A percentile compares a stretch with the other conserved stretches of the same genome.
Conservation (phyloP, 2,888 invertebrate species). For the Lasioglossum leucozonium region DNA sequence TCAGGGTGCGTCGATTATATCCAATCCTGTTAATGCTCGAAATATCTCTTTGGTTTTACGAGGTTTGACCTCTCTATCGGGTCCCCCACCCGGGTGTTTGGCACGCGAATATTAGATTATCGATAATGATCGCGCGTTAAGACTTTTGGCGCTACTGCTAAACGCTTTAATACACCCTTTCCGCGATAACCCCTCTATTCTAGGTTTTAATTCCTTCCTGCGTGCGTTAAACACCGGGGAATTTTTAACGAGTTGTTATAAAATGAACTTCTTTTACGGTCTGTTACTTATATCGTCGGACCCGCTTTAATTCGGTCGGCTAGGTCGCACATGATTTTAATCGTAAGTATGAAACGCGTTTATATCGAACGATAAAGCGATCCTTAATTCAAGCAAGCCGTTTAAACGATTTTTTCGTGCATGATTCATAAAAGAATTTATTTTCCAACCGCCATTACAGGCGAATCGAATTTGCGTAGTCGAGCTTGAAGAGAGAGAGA, state of each 20-base stretch:
- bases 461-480: background rate
- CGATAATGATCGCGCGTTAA: background rate
- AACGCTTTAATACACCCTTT: background rate
- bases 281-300: background rate
- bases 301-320: background rate
- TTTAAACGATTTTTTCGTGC: no score
- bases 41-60: conserved; percentile 20
- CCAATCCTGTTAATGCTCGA: conserved; percentile 11
- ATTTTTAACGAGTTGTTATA: background rate
- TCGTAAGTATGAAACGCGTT: no score
- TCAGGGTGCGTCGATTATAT: conserved; percentile 18
- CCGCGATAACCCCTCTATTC: background rate
- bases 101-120: background rate
- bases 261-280: background rate
- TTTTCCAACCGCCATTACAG: background rate
- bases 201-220: background rate
- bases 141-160: background rate
- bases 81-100: background rate
- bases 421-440: no score
- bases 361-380: no score
- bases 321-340: no score
- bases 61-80: background rate
- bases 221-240: background rate
- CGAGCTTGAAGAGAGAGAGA: conserved; percentile 4
- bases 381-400: no score